Conservation (phyloP, 2,888 invertebrate genomes). For the Nomada flava region DNA sequence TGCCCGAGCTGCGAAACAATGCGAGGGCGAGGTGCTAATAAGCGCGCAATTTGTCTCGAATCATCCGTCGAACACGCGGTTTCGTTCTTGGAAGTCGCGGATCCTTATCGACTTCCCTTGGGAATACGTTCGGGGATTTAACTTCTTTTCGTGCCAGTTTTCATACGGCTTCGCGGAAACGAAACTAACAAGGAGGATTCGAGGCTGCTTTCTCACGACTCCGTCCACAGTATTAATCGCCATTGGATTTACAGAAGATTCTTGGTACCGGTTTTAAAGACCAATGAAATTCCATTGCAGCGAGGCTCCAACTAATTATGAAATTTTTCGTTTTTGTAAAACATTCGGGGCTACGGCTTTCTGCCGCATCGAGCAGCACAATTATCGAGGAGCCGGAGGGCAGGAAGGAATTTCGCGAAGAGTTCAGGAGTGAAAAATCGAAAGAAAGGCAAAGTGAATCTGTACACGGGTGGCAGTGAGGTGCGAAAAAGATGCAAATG, state of each 20-base stretch:
- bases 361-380: background rate
- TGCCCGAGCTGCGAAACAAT: constrained; percentile 33
- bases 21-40: constrained; percentile 38
- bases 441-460: constrained; percentile 1
- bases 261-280: constrained; percentile 73
- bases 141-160: constrained; percentile 7
- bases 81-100: constrained; percentile 25
- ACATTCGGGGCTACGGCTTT: too few relatives aligned
- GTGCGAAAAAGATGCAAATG: constrained; percentile 11
- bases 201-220: constrained; percentile 60
- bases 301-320: background rate
- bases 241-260: constrained; percentile 73
- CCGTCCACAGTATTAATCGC: constrained; percentile 73
- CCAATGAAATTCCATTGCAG: constrained; percentile 22
- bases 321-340: too few relatives aligned
- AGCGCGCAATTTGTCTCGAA: constrained; percentile 27
- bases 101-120: constrained; percentile 24
- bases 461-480: constrained; percentile 11
- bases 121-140: constrained; percentile 6
- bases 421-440: background rate
- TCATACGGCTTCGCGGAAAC: constrained; percentile 43
- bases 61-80: constrained; percentile 17
- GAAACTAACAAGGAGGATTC: constrained; percentile 29
- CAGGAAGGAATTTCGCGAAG: too few relatives aligned
- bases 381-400: background rate